Conservation (phyloP, 1,140 invertebrate species). For the Hycleus cichorii region DNA sequence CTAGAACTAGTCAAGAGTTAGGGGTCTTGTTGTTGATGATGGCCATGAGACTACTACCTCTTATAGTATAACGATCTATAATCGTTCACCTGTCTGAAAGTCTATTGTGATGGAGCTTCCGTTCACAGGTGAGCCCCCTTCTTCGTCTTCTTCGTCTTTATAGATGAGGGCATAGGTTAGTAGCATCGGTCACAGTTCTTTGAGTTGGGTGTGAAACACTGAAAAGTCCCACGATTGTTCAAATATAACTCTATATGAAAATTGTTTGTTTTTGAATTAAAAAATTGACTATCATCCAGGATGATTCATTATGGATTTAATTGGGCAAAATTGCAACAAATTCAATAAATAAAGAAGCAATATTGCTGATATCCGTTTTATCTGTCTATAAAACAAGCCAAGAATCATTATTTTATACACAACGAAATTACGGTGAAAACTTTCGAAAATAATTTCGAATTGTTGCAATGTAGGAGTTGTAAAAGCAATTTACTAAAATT, state of each 20-base stretch:
- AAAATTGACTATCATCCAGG: constrained; percentile 1
- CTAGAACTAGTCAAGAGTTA: no score
- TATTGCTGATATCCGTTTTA: neutral
- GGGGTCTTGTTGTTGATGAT: no score
- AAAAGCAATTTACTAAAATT: no score
- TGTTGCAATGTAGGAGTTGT: no score
- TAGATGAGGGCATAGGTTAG: constrained; percentile 19
- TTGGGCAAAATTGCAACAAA: neutral
- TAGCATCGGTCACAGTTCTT: constrained; percentile 17
- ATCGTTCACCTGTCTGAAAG: constrained; percentile 24
- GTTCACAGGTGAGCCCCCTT: constrained; percentile 21
- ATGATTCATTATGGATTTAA: constrained; percentile 8
- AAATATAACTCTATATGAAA: constrained; percentile 13
- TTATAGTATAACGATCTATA: constrained; percentile 11
- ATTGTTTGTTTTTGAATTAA: constrained; percentile 9
- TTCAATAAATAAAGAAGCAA: neutral
- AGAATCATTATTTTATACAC: no score
- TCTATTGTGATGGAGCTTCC: constrained; percentile 23
- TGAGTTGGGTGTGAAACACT: constrained; percentile 21
- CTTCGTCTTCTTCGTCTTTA: constrained; percentile 1
- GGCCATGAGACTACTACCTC: no score
- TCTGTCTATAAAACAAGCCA: no score
- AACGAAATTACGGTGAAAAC: no score
- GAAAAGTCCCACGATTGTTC: constrained; percentile 19
- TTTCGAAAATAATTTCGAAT: no score